Conservation (phyloP, 2,797 vertebrate species). For the Molossus molossus region DNA sequence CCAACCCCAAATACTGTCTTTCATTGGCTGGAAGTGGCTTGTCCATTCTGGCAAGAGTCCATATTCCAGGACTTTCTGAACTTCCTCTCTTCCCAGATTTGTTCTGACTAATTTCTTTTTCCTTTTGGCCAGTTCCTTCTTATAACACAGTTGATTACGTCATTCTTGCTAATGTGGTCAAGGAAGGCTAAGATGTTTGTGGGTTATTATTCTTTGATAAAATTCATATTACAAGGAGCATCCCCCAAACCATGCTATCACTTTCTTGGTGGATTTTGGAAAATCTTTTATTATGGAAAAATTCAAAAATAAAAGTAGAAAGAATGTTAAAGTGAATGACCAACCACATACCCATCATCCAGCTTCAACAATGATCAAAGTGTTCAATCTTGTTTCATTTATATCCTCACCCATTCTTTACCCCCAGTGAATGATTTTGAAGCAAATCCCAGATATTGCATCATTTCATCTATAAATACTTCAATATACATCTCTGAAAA, state of each 20-base stretch:
- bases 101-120: slow-evolving; percentile 49
- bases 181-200: slow-evolving; percentile 2
- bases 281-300: slow-evolving; percentile 46
- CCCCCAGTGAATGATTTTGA: slow-evolving; percentile 11
- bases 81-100: slow-evolving; percentile 38
- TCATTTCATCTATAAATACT: slow-evolving; percentile 53
- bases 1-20: neutral
- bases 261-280: slow-evolving; percentile 21
- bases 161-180: neutral
- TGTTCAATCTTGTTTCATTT: neutral
- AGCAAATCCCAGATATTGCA: neutral
- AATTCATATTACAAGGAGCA: neutral
- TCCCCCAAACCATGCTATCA: neutral
- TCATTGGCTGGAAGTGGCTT: slow-evolving; percentile 7
- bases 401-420: neutral
- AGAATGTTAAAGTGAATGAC: neutral
- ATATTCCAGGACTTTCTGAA: neutral
- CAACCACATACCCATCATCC: neutral
- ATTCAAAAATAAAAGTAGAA: neutral
- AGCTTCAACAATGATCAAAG: neutral
- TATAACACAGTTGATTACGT: neutral
- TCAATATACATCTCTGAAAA: slow-evolving; percentile 45
- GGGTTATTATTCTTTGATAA: slow-evolving; percentile 1
- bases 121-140: neutral
- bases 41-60: neutral